Evolutionary conservation across 2,888 invertebrate species (phyloP), one percentile per base, ranked within the genome.

Genomic region (Dexiosoma caninum): DNA sequence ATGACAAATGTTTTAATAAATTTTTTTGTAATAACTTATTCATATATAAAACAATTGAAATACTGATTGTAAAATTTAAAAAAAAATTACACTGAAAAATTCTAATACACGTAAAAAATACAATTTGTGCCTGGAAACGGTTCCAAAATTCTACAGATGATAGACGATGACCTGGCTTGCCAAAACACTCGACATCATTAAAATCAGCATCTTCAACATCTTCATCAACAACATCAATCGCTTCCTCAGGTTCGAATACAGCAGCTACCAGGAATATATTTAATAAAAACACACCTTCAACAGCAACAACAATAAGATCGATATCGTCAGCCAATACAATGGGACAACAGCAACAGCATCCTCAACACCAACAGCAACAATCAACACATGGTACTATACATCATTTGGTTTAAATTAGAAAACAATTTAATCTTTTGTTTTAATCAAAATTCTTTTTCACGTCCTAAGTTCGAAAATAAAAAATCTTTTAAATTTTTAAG

Each of bases 91-190:
- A 59, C 27, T 40, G 23, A 64, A 44, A 51, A 10, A 40, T 44
- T 6, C 16, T 37, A 64, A 35, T 37, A 32, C 23, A 12, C 14
- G 16, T 37, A 35, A 70, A 71, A 55, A 40, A 67, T 27, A 37
- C 23, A 40, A 59, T 14, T 30, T 8, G n/a, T 30, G 30, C 40
- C n/a, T n/a, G 49, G 12, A 8, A 30, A 40, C 3, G 9, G 4
- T 8, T 1, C 14, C 27, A 16, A 14, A 51, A 27, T 23, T 40
- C 27, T 40, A 32, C 77, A 90, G 90, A 90, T 81, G 90, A 90
- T 86, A 89, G 90, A 83, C 90, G 90, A 90, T 90, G 90, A 90
- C 90, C 90, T 87, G 87, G 86, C 87, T 85, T 88, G 85, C 83
- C 42, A 83, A 75, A 80, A 42, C 77, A 81, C 27, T 74, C 81